These are phyloP conservation scores for Bradypodion pumilum DNA, from an alignment of 2,797 vertebrate species.

Conservation along the genomic window DNA sequence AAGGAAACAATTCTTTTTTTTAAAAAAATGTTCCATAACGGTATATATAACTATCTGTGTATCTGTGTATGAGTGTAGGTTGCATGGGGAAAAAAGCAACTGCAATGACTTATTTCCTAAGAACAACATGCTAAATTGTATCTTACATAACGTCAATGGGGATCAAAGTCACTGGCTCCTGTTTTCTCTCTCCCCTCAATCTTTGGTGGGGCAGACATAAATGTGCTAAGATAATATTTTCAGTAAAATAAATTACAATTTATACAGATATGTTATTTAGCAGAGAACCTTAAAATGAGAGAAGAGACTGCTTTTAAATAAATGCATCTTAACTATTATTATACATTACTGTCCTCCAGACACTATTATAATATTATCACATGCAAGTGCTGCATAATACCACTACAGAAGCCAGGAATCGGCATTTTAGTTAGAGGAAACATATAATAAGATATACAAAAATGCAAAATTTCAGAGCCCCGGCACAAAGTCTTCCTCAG, in stretches of 20 bases:
- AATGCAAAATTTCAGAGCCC: too few relatives aligned
- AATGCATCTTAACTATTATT: neutral
- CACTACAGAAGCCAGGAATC: too few relatives aligned
- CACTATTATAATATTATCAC: too few relatives aligned
- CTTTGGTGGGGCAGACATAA: neutral
- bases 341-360: too few relatives aligned
- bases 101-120: too few relatives aligned
- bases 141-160: neutral
- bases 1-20: neutral
- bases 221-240: neutral
- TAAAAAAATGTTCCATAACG: neutral
- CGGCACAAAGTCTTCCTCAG: too few relatives aligned
- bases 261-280: neutral
- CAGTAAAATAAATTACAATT: neutral
- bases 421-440: too few relatives aligned
- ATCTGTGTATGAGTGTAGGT: too few relatives aligned
- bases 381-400: too few relatives aligned
- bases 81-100: too few relatives aligned
- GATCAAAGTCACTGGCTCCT: neutral
- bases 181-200: neutral
- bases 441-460: too few relatives aligned
- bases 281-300: neutral
- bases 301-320: neutral
- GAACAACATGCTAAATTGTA: neutral
- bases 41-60: too few relatives aligned